These are phyloP conservation scores for Dasypus novemcinctus DNA, from an alignment of 2,113 vertebrate genomes.

Conservation along the genomic window DNA sequence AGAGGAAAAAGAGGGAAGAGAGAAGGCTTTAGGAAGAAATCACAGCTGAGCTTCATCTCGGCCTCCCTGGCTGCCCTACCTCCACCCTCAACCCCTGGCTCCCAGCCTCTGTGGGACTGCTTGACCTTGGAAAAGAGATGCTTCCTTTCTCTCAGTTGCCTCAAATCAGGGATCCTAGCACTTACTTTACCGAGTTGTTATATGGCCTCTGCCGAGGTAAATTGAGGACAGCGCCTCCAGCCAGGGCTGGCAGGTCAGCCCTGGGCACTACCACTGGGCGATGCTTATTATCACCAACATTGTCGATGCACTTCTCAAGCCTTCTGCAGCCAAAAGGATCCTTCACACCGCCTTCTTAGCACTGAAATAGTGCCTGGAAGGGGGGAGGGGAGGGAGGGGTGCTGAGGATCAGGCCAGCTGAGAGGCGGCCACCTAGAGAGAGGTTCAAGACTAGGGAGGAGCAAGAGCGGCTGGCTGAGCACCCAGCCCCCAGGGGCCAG, in stretches of 20 bases:
- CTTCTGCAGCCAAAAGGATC: neutral
- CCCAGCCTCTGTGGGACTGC: neutral
- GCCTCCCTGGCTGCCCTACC: too few relatives aligned
- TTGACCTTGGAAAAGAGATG: neutral
- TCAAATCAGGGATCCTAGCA: neutral
- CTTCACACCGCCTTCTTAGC: neutral
- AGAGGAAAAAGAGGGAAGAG: neutral
- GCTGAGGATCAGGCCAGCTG: neutral
- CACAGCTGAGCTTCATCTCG: neutral
- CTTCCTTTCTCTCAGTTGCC: neutral
- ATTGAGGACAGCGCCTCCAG: neutral
- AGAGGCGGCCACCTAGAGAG: neutral
- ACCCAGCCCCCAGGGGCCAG: neutral
- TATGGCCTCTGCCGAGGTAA: neutral
- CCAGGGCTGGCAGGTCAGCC: neutral
- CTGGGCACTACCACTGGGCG: too few relatives aligned
- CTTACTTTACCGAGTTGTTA: neutral
- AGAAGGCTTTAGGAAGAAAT: neutral
- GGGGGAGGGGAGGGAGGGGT: fast-evolving
- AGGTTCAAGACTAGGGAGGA: neutral
- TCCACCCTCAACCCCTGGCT: neutral
- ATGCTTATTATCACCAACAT: neutral
- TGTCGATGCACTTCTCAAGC: neutral
- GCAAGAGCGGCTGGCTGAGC: neutral
- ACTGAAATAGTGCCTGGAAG: neutral